A percentile compares a stretch with the other conserved stretches of the same genome.
Conservation (phyloP, 2,888 invertebrate species). For the Pantelozetes paolii region DNA sequence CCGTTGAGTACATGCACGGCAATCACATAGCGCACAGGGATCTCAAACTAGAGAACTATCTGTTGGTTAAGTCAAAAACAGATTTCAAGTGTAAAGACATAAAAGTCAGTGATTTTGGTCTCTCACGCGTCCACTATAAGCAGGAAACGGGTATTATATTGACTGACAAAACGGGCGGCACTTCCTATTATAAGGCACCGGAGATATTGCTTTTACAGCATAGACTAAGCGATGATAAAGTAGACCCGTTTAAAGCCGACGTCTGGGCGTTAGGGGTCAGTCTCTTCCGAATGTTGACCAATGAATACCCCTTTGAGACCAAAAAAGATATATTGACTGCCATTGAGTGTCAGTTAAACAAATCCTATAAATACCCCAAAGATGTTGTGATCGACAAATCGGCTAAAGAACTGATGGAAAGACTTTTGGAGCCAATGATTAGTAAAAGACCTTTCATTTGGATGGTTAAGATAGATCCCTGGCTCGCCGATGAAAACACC, state of each 20-base stretch:
- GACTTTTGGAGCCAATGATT: background rate
- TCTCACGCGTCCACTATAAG: background rate
- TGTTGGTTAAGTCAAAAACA: background rate
- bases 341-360: background rate
- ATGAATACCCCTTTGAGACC: background rate
- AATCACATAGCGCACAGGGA: constrained; percentile 5
- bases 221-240: too few species aligned
- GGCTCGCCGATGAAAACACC: background rate
- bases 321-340: background rate
- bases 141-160: background rate
- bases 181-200: background rate
- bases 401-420: background rate
- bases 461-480: background rate
- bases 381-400: background rate
- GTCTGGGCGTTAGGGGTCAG: constrained; percentile 19
- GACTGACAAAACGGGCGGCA: background rate
- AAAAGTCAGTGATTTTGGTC: background rate
- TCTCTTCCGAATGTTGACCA: background rate
- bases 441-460: background rate
- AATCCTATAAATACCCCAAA: background rate
- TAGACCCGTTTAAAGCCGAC: background rate
- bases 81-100: background rate
- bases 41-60: background rate
- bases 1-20: background rate
- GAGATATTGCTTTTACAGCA: background rate